Percentiles rank a stretch among this genome's conserved stretches.
These are phyloP conservation scores for Stegophylla sp. DNA, from an alignment of 2,888 invertebrate genomes.

Conservation along the genomic window DNA sequence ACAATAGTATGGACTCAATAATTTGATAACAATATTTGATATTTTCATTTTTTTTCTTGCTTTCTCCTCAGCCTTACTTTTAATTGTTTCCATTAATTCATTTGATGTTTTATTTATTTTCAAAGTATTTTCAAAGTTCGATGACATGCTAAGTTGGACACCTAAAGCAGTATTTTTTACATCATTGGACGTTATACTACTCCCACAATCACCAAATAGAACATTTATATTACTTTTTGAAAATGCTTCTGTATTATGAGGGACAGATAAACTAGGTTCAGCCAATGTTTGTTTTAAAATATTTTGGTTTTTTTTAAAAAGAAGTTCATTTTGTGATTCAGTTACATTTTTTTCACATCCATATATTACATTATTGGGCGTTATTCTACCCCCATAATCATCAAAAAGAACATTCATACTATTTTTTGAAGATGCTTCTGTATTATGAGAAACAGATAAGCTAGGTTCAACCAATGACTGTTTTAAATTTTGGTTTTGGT, in stretches of 20 bases:
- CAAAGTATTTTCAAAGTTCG: constrained; percentile 12
- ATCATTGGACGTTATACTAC: constrained; percentile 4
- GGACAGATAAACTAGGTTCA: too few species aligned
- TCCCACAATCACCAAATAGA: constrained; percentile 52
- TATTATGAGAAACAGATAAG: constrained; percentile 23
- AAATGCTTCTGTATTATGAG: too few species aligned
- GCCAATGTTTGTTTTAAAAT: too few species aligned
- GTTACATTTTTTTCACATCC: too few species aligned
- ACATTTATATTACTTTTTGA: too few species aligned
- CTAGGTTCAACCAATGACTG: neutral
- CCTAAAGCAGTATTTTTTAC: constrained; percentile 56
- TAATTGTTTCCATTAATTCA: constrained; percentile 62
- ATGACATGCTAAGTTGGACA: constrained; percentile 60
- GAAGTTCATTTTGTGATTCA: too few species aligned
- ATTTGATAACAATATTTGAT: constrained; percentile 74
- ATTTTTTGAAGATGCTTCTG: constrained; percentile 9
- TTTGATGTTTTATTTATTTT: constrained; percentile 60
- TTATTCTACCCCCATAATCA: too few species aligned
- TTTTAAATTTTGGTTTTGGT: constrained; percentile 6
- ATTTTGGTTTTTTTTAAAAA: too few species aligned
- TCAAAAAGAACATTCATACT: constrained; percentile 25
- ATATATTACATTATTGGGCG: too few species aligned
- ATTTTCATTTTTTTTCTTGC: constrained; percentile 66
- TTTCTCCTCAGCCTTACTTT: constrained; percentile 60
- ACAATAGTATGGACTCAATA: constrained; percentile 77